Conservation (phyloP, 2,888 invertebrate species). For the Neuroscelio doddi region DNA sequence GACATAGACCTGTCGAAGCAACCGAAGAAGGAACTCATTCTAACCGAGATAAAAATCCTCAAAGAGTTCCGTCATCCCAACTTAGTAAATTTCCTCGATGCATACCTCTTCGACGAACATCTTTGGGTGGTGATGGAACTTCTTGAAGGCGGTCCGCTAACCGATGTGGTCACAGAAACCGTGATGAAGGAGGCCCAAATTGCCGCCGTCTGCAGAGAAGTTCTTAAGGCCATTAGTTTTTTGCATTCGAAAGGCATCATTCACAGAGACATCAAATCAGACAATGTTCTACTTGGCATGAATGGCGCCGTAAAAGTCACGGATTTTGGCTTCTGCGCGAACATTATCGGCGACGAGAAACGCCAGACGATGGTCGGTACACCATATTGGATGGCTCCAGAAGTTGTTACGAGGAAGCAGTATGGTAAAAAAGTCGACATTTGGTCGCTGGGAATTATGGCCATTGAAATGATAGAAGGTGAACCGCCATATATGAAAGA, state of each 20-base stretch:
- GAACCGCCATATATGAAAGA: conserved; percentile 98
- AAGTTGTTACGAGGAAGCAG: conserved; percentile 92
- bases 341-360: conserved; percentile 95
- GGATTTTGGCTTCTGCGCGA: conserved; percentile 99
- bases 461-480: conserved; percentile 97
- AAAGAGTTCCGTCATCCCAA: conserved; percentile 95
- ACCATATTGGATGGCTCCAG: conserved; percentile 99
- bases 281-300: conserved; percentile 95
- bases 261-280: conserved; percentile 97
- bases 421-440: conserved; percentile 96
- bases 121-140: conserved; percentile 98
- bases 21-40: conserved; percentile 94
- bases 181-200: conserved; percentile 98
- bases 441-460: conserved; percentile 98
- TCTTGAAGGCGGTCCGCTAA: conserved; percentile 94
- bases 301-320: conserved; percentile 93
- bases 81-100: conserved; percentile 95
- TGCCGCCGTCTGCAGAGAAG: conserved; percentile 93
- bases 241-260: conserved; percentile 92
- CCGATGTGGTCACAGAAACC: conserved; percentile 97
- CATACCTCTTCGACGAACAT: conserved; percentile 92
- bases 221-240: conserved; percentile 90
- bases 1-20: conserved; percentile 96
- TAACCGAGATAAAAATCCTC: conserved; percentile 94
- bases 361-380: conserved; percentile 99